These are phyloP conservation scores for Apteryx owenii DNA, from an alignment of 2,113 vertebrate species.

Conservation along the genomic window DNA sequence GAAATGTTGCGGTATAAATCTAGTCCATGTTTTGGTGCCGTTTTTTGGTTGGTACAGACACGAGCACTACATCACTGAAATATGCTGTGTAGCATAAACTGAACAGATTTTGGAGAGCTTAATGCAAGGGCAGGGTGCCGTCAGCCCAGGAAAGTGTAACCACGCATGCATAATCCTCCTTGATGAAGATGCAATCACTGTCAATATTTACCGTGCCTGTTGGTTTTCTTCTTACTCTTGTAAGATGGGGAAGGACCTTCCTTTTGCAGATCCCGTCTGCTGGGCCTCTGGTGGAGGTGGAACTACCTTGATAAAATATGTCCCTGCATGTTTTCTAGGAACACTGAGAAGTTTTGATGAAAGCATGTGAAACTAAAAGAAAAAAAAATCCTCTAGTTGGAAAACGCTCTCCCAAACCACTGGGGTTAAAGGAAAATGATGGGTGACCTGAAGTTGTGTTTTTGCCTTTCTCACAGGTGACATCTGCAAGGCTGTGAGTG, in stretches of 20 bases:
- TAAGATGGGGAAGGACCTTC: background rate
- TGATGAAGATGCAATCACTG: background rate
- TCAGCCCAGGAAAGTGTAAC: background rate
- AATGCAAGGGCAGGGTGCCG: background rate
- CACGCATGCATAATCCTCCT: background rate
- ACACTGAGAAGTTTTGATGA: background rate
- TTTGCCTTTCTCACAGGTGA: background rate
- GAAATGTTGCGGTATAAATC: background rate
- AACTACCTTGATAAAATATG: background rate
- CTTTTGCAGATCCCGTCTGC: background rate
- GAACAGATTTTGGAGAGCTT: background rate
- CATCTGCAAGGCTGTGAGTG: background rate
- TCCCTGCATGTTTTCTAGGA: background rate
- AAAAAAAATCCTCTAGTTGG: background rate
- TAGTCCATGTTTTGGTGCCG: background rate
- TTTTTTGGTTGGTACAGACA: background rate
- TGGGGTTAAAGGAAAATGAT: background rate
- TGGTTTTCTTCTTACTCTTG: background rate
- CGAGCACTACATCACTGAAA: background rate
- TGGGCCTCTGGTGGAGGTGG: background rate
- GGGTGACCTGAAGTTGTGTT: background rate
- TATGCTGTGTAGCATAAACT: background rate
- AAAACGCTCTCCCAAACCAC: background rate
- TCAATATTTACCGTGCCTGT: background rate
- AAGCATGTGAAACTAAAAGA: rapidly evolving